phyloP scores from a whole-genome alignment of 1,140 invertebrate genomes.

The Druon quercuslanigerum region DNA sequence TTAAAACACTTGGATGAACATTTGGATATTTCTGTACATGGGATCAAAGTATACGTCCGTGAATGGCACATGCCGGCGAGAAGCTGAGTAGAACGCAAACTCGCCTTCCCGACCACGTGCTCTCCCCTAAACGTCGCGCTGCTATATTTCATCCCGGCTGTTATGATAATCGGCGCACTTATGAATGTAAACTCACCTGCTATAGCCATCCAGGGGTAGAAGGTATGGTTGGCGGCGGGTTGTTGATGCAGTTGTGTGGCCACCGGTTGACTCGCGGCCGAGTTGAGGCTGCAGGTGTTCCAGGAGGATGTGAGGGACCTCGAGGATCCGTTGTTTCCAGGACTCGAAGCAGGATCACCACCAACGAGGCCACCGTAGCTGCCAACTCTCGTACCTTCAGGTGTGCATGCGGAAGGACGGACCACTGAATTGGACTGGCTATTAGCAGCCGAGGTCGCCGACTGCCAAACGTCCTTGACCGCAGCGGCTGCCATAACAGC shows the following conservation, averaged over 20 bases:
- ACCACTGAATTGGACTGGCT: constrained; percentile 82
- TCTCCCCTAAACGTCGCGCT: constrained; percentile 52
- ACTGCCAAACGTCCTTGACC: constrained; percentile 83
- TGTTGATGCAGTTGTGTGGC: constrained; percentile 91
- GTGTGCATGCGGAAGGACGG: constrained; percentile 89
- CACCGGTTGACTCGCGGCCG: constrained; percentile 84
- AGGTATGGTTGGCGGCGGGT: constrained; percentile 90
- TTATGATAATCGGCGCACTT: constrained; percentile 62
- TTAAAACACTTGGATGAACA: background rate
- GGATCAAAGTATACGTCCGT: background rate
- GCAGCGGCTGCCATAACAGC: constrained; percentile 79
- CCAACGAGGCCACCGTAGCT: constrained; percentile 82
- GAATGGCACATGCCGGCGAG: background rate
- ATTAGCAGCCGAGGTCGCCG: constrained; percentile 77
- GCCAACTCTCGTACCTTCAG: constrained; percentile 83
- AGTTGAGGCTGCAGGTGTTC: constrained; percentile 88
- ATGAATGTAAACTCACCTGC: constrained; percentile 86
- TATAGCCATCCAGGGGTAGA: constrained; percentile 99
- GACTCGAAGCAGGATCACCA: constrained; percentile 85
- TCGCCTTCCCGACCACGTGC: constrained; percentile 59
- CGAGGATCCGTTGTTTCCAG: constrained; percentile 82
- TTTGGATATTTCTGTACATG: constrained; percentile 1
- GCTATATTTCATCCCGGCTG: constrained; percentile 62
- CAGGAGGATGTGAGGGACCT: constrained; percentile 82
- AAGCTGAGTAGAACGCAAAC: constrained; percentile 23